These are phyloP conservation scores for Lepidurus packardi DNA, from an alignment of 1,140 invertebrate genomes.

Conservation along the genomic window DNA sequence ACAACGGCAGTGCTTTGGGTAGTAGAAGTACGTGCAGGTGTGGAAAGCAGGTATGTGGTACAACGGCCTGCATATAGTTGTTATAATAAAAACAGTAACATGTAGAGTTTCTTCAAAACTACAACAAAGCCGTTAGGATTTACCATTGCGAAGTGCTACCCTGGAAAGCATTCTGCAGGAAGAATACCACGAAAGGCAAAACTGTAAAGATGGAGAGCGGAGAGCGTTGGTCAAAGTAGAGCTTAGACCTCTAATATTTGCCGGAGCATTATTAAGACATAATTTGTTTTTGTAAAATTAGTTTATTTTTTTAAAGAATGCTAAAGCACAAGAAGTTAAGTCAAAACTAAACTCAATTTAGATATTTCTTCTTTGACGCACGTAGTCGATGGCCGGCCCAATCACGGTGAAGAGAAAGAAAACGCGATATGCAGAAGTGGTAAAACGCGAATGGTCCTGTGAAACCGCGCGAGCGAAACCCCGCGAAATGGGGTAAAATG, in stretches of 20 bases:
- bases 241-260: neutral
- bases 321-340: too few species aligned
- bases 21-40: neutral
- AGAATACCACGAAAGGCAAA: neutral
- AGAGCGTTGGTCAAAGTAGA: neutral
- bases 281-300: too few species aligned
- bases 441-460: too few species aligned
- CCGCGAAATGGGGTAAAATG: too few species aligned
- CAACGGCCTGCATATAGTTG: neutral
- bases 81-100: neutral
- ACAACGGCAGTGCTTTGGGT: neutral
- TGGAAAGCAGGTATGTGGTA: neutral
- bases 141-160: neutral
- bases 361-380: too few species aligned
- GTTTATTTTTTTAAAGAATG: too few species aligned
- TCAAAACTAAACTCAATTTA: too few species aligned
- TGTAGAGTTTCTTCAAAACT: neutral
- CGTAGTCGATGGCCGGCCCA: too few species aligned
- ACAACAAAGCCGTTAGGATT: neutral
- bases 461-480: too few species aligned
- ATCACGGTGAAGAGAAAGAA: too few species aligned
- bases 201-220: slow-evolving; percentile 2
- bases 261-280: too few species aligned
- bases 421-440: too few species aligned
- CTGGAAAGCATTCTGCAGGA: slow-evolving; percentile 11